Conservation (phyloP, 2,888 invertebrate species). For the Cabera pusaria region DNA sequence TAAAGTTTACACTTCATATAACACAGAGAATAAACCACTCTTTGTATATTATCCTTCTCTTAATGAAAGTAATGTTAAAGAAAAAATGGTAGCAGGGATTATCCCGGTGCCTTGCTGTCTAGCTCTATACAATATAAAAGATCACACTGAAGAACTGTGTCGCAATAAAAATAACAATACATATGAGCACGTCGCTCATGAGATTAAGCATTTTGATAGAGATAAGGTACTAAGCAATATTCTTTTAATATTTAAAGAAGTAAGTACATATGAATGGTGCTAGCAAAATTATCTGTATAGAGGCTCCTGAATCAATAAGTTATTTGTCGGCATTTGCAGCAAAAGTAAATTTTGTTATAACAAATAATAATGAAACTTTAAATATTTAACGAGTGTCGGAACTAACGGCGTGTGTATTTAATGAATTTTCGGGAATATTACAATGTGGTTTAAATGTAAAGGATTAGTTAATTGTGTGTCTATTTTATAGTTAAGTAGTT, state of each 20-base stretch:
- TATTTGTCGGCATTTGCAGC: slow-evolving; percentile 10
- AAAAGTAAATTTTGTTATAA: slow-evolving; percentile 9
- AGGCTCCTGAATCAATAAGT: slow-evolving; percentile 17
- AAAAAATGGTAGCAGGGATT: slow-evolving; percentile 40
- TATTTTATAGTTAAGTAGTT: too few species aligned
- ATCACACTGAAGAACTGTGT: slow-evolving; percentile 14
- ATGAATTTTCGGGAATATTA: slow-evolving; percentile 3
- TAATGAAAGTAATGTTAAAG: slow-evolving; percentile 23
- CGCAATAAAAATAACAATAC: slow-evolving; percentile 1
- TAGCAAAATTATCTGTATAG: slow-evolving; percentile 18
- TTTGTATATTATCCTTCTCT: slow-evolving; percentile 28
- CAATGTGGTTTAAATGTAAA: slow-evolving; percentile 1
- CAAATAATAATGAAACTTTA: slow-evolving; percentile 12
- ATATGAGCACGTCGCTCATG: not conserved
- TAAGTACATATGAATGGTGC: slow-evolving; percentile 23
- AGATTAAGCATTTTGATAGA: not conserved
- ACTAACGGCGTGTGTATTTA: slow-evolving; percentile 1
- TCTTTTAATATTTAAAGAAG: too few species aligned
- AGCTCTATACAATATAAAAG: slow-evolving; percentile 25
- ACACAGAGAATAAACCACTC: slow-evolving; percentile 44
- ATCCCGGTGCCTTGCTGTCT: slow-evolving; percentile 67
- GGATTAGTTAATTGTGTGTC: too few species aligned
- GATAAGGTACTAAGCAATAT: slow-evolving; percentile 4
- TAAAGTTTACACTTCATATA: slow-evolving; percentile 62
- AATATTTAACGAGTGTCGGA: slow-evolving; percentile 11